Percentiles rank a stretch among this genome's conserved stretches.
Conservation (phyloP, 2,888 invertebrate genomes). For the Rosalia funebris region DNA sequence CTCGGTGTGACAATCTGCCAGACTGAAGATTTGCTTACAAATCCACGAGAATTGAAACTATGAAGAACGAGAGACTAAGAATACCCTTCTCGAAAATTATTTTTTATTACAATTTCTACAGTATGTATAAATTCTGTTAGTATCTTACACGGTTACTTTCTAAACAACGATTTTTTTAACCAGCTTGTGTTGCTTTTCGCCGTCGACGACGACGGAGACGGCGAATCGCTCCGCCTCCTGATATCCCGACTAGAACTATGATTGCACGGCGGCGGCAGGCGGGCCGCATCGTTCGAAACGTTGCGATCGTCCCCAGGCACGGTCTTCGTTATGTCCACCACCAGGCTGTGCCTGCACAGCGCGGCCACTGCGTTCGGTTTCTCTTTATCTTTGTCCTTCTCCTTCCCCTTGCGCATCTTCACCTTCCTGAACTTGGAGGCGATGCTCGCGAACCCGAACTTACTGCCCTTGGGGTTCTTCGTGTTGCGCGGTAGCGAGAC, state of each 20-base stretch:
- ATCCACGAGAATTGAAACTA: no score
- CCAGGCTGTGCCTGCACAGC: conserved; percentile 79
- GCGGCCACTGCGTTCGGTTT: conserved; percentile 71
- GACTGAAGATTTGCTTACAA: no score
- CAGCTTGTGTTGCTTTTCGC: conserved; percentile 50
- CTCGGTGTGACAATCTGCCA: no score
- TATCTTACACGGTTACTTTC: conserved; percentile 44
- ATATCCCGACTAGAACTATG: conserved; percentile 18
- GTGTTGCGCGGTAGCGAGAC: conserved; percentile 66
- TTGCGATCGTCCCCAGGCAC: conserved; percentile 3
- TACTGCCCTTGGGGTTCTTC: conserved; percentile 53
- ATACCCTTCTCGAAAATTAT: conserved; percentile 19
- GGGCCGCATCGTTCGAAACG: neutral
- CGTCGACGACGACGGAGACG: conserved; percentile 20
- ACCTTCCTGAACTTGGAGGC: conserved; percentile 71
- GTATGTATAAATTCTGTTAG: conserved; percentile 27
- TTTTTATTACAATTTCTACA: conserved; percentile 17
- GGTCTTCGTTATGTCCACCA: conserved; percentile 68
- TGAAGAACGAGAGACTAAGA: no score
- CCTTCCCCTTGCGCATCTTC: conserved; percentile 64
- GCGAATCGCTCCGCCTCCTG: conserved; percentile 25
- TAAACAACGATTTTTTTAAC: conserved; percentile 56
- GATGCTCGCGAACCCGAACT: conserved; percentile 68
- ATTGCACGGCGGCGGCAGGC: neutral
- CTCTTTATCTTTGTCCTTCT: conserved; percentile 51